Conservation (phyloP, 2,797 vertebrate species). For the Rhadinocentrus ornatus region DNA sequence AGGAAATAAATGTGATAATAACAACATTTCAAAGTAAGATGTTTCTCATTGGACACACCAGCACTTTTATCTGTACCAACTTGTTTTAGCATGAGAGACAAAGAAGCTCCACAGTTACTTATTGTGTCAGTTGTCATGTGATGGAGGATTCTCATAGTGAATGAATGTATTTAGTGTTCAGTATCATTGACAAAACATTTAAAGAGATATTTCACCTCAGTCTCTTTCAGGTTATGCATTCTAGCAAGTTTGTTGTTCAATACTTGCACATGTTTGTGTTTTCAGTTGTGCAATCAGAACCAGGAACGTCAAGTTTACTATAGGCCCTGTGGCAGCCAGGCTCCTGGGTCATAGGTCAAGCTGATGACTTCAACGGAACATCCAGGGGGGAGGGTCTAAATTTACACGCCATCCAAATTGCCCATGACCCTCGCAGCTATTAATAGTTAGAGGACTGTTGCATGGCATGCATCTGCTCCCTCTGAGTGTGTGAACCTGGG, state of each 20-base stretch:
- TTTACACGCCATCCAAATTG: constrained; percentile 73
- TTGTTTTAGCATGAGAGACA: constrained; percentile 1
- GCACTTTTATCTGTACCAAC: neutral
- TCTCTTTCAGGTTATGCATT: neutral
- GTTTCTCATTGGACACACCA: neutral
- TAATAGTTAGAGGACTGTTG: constrained; percentile 78
- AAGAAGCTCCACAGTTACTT: constrained; percentile 10
- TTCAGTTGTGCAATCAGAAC: constrained; percentile 1
- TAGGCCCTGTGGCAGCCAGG: constrained; percentile 52
- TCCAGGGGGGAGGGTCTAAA: constrained; percentile 76
- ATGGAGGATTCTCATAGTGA: constrained; percentile 2
- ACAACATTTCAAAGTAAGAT: neutral
- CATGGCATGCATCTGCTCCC: constrained; percentile 67
- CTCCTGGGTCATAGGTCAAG: constrained; percentile 78
- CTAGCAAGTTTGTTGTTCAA: neutral
- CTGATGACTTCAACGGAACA: constrained; percentile 76
- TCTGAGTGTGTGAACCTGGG: constrained; percentile 66
- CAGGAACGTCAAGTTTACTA: constrained; percentile 70
- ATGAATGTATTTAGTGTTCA: constrained; percentile 5
- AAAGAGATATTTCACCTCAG: constrained; percentile 1
- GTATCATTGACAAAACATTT: neutral
- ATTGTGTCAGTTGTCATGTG: constrained; percentile 20
- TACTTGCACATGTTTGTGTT: neutral
- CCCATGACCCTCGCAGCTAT: constrained; percentile 70
- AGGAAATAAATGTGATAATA: constrained; percentile 14